Evolutionary conservation across 2,888 invertebrate species (phyloP).

Genomic region (Ectemnius continuus): DNA sequence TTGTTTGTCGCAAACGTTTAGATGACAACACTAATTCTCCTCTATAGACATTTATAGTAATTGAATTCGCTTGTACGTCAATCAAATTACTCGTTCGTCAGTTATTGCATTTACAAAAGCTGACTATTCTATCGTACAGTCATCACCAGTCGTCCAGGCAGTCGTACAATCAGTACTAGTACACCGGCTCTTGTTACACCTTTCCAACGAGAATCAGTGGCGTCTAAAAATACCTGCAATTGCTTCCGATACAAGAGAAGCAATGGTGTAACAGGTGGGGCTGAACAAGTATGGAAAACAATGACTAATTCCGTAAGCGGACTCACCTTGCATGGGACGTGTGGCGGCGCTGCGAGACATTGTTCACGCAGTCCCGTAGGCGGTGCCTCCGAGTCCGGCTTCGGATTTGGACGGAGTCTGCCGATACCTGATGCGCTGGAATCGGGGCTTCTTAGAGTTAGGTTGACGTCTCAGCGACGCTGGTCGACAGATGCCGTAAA

Average conservation of each 20-base stretch:
- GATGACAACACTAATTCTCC: too few relatives aligned
- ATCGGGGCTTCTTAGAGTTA: constrained; percentile 35
- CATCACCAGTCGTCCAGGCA: too few relatives aligned
- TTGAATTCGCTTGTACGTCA: too few relatives aligned
- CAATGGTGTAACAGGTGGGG: background rate
- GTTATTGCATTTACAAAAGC: too few relatives aligned
- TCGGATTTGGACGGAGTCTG: constrained; percentile 65
- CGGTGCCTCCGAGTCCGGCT: constrained; percentile 51
- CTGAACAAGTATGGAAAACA: background rate
- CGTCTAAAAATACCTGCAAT: background rate
- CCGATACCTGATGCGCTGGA: constrained; percentile 60
- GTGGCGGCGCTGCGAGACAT: constrained; percentile 76
- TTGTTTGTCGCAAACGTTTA: too few relatives aligned
- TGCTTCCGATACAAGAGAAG: background rate
- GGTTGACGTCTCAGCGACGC: constrained; percentile 24
- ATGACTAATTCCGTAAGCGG: background rate
- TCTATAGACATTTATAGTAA: too few relatives aligned
- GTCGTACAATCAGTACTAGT: too few relatives aligned
- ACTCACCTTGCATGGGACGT: constrained; percentile 74
- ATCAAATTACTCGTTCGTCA: too few relatives aligned
- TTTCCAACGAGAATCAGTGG: constrained; percentile 54
- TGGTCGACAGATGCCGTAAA: constrained; percentile 45
- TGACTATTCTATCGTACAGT: too few relatives aligned
- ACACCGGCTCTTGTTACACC: too few relatives aligned
- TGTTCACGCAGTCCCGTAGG: constrained; percentile 59